Conservation (phyloP, 1,140 invertebrate species). For the Anastrepha obliqua region DNA sequence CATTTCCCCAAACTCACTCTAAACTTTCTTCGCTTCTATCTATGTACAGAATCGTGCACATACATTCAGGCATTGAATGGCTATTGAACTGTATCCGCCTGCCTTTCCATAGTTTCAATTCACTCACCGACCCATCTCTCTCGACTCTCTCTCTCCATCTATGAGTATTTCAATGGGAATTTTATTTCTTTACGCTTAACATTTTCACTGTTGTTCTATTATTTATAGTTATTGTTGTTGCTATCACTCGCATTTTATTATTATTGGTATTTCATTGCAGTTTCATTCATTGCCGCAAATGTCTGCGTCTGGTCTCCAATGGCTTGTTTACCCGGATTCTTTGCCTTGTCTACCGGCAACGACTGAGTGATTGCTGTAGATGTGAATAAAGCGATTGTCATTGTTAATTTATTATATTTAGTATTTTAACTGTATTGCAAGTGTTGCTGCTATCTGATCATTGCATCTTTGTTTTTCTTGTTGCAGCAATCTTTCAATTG, state of each 20-base stretch:
- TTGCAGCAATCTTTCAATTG: neutral
- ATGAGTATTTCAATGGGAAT: neutral
- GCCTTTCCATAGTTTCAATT: neutral
- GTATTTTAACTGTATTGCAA: neutral
- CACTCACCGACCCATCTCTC: neutral
- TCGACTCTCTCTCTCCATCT: neutral
- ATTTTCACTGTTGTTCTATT: conserved; percentile 27
- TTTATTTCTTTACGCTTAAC: neutral
- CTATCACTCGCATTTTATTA: neutral
- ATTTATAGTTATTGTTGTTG: conserved; percentile 37
- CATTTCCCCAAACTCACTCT: neutral
- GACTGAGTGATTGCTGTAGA: neutral
- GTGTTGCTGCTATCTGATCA: neutral
- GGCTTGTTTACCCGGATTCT: neutral
- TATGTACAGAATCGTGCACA: neutral
- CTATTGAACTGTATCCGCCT: conserved; percentile 26
- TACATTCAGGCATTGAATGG: conserved; percentile 11
- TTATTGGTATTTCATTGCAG: neutral
- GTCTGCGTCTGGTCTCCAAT: neutral
- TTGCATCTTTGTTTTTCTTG: neutral
- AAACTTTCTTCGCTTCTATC: conserved; percentile 43
- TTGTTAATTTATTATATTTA: conserved; percentile 22
- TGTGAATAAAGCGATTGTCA: conserved; percentile 12
- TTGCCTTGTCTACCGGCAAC: neutral
- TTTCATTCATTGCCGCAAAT: conserved; percentile 36